Conservation (phyloP, 2,888 invertebrate genomes). For the Corbicula japonica region DNA sequence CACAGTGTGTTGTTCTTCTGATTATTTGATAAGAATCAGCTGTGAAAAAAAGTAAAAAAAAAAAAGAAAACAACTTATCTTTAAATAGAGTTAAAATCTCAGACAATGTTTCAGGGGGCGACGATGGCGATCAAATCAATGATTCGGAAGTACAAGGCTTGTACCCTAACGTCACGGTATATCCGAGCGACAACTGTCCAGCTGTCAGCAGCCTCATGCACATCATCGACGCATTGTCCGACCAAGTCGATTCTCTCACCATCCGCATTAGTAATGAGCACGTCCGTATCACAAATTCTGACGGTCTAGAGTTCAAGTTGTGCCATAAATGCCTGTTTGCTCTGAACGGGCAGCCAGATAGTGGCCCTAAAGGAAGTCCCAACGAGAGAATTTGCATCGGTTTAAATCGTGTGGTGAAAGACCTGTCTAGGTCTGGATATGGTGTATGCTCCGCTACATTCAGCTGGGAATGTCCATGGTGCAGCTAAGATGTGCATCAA, state of each 20-base stretch:
- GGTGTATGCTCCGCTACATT: slow-evolving; percentile 53
- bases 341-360: slow-evolving; percentile 60
- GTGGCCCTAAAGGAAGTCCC: not conserved
- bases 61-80: too few relatives aligned
- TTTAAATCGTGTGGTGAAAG: slow-evolving; percentile 45
- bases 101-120: slow-evolving; percentile 43
- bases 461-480: slow-evolving; percentile 54
- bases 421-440: slow-evolving; percentile 13
- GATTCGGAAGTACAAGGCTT: slow-evolving; percentile 54
- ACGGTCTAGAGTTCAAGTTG: slow-evolving; percentile 39
- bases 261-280: slow-evolving; percentile 58
- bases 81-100: too few relatives aligned
- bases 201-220: not conserved
- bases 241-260: slow-evolving; percentile 30
- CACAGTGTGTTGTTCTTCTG: too few relatives aligned
- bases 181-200: slow-evolving; percentile 53
- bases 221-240: not conserved
- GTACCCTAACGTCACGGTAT: slow-evolving; percentile 25
- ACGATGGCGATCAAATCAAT: slow-evolving; percentile 27
- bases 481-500: too few relatives aligned
- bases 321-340: slow-evolving; percentile 56
- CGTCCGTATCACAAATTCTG: slow-evolving; percentile 51
- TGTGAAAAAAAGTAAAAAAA: too few relatives aligned
- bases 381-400: slow-evolving; percentile 47
- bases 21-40: too few relatives aligned